Base-by-base conservation (phyloP, 2,797 vertebrate species). In the Ispidina lecontei region DNA sequence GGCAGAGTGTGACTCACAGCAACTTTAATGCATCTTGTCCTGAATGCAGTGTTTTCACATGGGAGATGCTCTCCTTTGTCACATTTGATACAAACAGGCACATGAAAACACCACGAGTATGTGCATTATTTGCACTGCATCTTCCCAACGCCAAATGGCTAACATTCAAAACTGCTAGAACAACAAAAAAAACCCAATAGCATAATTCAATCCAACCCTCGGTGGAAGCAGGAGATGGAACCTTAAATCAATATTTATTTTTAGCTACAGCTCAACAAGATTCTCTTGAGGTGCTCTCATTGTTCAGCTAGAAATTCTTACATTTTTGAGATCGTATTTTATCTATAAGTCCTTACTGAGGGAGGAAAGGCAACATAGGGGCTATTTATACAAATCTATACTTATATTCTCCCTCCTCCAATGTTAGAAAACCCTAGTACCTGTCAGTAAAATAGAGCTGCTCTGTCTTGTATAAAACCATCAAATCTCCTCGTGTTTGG, bases 1-100 rank as follows among this genome's bases (percentile, higher is more conserved):
- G 77, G 73, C 81, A 15, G 23, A 76, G 21, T 3, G n/a, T 93
- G 92, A 96, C 52, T 96, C 94, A 91, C 11, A 10, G 20, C 33
- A 33, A 8, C 54, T 58, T 35, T 16, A 46, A 56, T 6, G 41
- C 54, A 31, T 78, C 44, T 82, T 5, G 0, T 35, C 56, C 67
- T 33, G 22, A 76, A 74, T 23, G 33, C 55, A 56, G 31, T 10
- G 11, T 23, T 79, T 55, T 33, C 63, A 64, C 14, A 41, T 19
- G 37, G 3, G 25, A 84, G 64, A 55, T 72, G 44, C 58, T 71
- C 67, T 67, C 39, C 47, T 55, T 60, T 54, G 51, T 35, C 41
- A 5, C 4, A 14, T 13, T n/a, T 60, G 23, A 59, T 33, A 56
- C 2, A 2, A 87, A 68, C 2, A 58, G 3, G 43, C 2, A 3